Evolutionary conservation across 23 tunicate genomes (phyloP), one percentile per base, ranked within the genome.

Genomic region (Styela plicata): DNA sequence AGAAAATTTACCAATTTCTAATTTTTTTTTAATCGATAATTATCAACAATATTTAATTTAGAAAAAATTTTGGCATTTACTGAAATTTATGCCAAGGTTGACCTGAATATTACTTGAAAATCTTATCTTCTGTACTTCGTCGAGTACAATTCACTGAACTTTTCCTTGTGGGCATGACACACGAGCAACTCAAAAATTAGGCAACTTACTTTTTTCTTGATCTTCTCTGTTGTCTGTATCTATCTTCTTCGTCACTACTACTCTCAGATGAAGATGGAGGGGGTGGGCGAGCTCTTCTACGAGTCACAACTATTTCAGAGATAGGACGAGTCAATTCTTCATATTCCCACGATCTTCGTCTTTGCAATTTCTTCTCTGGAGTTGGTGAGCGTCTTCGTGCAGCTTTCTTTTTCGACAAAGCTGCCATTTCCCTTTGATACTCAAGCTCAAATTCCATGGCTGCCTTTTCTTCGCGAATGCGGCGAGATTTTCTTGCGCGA

Each of bases 281-380:
- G 19, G 83, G 84, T 2, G 84, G 85, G 33, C 85, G 81, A 19
- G 91, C 71, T 34, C 87, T 80, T 64, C 83, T 52, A 33, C 79
- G 89, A 21, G 81, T 78, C 33, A 83, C 23, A 2, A 86, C 87
- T 65, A 91, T 82, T 36, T 91, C 97, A 26, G 83, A 37, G 35
- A 91, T 83, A 7, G 97, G 97, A 24, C 97, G 86, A 82, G 91
- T 88, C 3, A 93, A 84, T 36, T 93, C 98, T 70, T 93, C 98
- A 33, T 83, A 93, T 70, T 93, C 98, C 27, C 88, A 88, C 34
- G 98, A 93, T 70, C 93, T 88, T 65, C 90, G 69, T 70, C 97
- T 62, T 82, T 84, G 86, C 3, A 91, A 29, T 63, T 82, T 85
- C 31, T 69, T 76, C 74, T 80, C 34, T 63, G 78, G 78, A 26